Percentiles rank a stretch among this genome's conserved stretches.
phyloP scores from a whole-genome alignment of 2,888 invertebrate genomes.

The Archaeoteleia sp. region DNA sequence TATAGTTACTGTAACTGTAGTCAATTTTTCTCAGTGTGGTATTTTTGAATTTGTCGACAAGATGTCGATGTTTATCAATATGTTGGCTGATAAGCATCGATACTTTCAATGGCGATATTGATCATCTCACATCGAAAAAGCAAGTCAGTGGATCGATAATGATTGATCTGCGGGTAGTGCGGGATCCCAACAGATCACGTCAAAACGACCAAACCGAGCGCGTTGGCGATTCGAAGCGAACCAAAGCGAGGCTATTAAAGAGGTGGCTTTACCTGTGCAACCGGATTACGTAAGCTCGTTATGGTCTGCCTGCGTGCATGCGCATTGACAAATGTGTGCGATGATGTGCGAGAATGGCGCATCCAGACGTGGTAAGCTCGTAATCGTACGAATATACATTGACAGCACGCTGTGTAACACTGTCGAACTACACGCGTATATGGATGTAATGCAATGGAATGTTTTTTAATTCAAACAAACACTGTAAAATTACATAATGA shows the following conservation, averaged over 20 bases:
- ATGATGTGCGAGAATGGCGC: constrained; percentile 17
- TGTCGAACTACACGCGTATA: not conserved
- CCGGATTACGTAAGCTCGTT: constrained; percentile 33
- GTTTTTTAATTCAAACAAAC: not conserved
- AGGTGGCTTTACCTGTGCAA: constrained; percentile 38
- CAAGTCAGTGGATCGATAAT: not conserved
- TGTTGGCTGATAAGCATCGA: too few relatives aligned
- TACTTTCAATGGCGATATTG: too few relatives aligned
- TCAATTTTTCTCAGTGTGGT: too few relatives aligned
- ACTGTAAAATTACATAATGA: not conserved
- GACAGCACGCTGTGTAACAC: constrained; percentile 8
- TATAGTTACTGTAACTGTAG: too few relatives aligned
- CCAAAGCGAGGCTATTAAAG: constrained; percentile 43
- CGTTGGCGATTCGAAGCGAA: constrained; percentile 29
- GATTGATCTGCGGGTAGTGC: constrained; percentile 6
- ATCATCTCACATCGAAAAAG: not conserved
- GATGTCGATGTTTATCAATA: too few relatives aligned
- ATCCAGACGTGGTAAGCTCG: constrained; percentile 8
- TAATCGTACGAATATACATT: constrained; percentile 15
- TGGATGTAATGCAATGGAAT: not conserved
- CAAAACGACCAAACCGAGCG: constrained; percentile 22
- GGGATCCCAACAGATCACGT: constrained; percentile 3
- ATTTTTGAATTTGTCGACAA: too few relatives aligned
- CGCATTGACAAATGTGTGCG: constrained; percentile 21
- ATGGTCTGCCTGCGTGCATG: constrained; percentile 13